A percentile compares a stretch with the other conserved stretches of the same genome.
Evolutionary conservation across 1,140 invertebrate genomes (phyloP).

Genomic region (Meloidogyne exigua): DNA sequence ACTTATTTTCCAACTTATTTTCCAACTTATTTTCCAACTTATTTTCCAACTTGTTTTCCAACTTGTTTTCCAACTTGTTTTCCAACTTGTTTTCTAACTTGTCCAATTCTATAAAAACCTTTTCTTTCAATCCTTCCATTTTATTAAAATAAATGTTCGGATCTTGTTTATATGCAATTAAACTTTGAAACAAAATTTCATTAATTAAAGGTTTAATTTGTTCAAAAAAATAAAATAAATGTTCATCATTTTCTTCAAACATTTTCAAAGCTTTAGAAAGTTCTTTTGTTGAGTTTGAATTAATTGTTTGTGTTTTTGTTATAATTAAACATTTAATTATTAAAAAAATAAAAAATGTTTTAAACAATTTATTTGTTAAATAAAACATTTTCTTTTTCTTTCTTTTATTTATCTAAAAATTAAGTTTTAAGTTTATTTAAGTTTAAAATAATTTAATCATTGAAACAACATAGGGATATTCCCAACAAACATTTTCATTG

Average conservation of each 20-base stretch:
- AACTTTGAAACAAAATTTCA: not conserved
- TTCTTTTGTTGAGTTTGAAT: no score
- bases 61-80: not conserved
- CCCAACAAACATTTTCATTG: not conserved
- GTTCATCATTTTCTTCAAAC: not conserved
- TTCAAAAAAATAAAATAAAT: not conserved
- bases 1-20: no score
- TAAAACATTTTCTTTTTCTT: not conserved
- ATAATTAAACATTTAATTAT: not conserved
- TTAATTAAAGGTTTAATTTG: not conserved
- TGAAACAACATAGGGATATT: not conserved
- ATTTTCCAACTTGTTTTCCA: no score
- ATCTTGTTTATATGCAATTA: not conserved
- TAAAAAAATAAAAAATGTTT: not conserved
- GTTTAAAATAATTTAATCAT: not conserved
- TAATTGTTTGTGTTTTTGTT: not conserved
- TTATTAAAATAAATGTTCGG: not conserved
- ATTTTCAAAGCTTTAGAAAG: not conserved
- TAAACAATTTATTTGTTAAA: not conserved
- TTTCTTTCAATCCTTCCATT: not conserved
- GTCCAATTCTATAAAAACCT: not conserved
- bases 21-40: no score
- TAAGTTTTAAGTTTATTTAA: not conserved
- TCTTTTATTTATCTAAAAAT: no score
- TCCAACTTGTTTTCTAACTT: not conserved